These are phyloP conservation scores for Pan paniscus DNA, from an alignment of 2,113 vertebrate species.

Conservation along the genomic window DNA sequence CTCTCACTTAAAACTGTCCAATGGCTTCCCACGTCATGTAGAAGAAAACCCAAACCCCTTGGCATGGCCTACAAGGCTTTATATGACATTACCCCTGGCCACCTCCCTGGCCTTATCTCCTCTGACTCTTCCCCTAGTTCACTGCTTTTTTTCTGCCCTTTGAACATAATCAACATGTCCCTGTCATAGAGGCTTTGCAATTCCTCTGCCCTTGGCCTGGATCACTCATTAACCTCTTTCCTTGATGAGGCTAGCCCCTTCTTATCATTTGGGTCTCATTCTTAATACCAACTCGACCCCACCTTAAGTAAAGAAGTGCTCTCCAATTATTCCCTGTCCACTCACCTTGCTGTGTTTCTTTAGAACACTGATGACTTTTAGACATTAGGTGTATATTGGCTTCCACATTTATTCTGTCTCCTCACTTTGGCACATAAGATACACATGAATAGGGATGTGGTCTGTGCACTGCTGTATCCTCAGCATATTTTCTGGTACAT, in stretches of 20 bases:
- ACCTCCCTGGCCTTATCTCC: neutral
- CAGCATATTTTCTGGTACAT: neutral
- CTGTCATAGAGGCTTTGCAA: neutral
- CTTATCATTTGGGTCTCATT: neutral
- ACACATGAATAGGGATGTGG: neutral
- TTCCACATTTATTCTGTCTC: neutral
- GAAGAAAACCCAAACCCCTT: neutral
- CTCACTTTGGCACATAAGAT: neutral
- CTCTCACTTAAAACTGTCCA: neutral
- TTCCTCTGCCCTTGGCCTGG: neutral
- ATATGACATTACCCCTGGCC: no score
- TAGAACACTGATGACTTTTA: neutral
- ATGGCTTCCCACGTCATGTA: neutral
- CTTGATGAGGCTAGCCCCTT: neutral
- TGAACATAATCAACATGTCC: neutral
- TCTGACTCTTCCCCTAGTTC: neutral
- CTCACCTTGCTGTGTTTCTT: neutral
- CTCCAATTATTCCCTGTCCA: rapidly evolving
- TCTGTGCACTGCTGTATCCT: neutral
- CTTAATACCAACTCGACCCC: neutral
- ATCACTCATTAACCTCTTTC: neutral
- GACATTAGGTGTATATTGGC: neutral
- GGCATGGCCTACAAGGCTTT: neutral
- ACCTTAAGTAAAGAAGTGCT: neutral
- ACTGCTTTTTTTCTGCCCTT: neutral